Base-by-base conservation (phyloP, 2,113 vertebrate genomes). In the Zeus faber region DNA sequence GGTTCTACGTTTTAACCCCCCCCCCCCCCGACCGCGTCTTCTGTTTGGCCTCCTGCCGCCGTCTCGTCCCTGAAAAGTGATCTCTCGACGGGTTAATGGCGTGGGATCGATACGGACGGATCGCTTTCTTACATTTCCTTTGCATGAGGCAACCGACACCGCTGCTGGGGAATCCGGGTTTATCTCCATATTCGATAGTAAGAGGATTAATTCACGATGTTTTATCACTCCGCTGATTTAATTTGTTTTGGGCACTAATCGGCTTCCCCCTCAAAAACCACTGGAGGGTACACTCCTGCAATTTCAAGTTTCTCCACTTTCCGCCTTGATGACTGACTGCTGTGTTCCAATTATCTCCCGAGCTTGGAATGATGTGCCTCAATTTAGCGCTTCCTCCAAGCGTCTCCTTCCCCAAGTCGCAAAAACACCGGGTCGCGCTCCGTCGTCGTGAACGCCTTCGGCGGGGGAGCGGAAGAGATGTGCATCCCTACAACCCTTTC, bases 131-230 rank as follows among this genome's bases (percentile, higher is more conserved):
- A 51, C 49, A 49, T 70, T 85, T 80, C 81, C 71, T 84, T 73
- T 82, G 83, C 81, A 80, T 74, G 83, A 65, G 58, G 54, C 66
- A 66, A 70, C 72, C 67, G 55, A 68, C 66, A 81, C 72, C 78
- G 64, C 76, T 77, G 54, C 67, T 58, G n/a, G 77, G 74, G 77
- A 77, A 56, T 50, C 50, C 70, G 51, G 48, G 67, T 76, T 57
- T 20, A 74, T 54, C 67, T 61, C 54, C 51, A 49, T 50, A 58
- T 71, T 66, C 63, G 64, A 72, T 79, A 75, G 76, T n/a, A 23
- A 24, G 54, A 65, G 56, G 44, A 57, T 81, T 60, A 20, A 37
- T 67, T 56, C 49, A 56, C 71, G 65, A 54, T 58, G 58, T 29
- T 46, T 17, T 41, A 49, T 31, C 43, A 52, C 47, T 27, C 27